These are phyloP conservation scores for Thunnus albacares DNA, from an alignment of 2,797 vertebrate species.

Conservation along the genomic window DNA sequence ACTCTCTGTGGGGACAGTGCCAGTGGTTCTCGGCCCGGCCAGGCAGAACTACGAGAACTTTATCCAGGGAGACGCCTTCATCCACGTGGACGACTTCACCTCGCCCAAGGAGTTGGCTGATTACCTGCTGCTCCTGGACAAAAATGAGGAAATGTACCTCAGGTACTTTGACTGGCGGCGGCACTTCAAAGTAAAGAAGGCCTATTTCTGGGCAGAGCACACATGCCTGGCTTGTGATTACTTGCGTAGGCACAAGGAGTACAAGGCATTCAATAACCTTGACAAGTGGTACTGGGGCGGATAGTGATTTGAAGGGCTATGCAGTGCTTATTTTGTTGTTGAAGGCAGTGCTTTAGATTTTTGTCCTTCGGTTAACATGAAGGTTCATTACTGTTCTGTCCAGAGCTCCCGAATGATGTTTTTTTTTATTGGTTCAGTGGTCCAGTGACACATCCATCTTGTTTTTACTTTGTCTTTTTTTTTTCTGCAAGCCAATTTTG, in stretches of 20 bases:
- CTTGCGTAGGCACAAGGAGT: constrained; percentile 94
- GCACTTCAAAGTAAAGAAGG: constrained; percentile 95
- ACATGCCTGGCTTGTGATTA: constrained; percentile 97
- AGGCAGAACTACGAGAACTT: constrained; percentile 98
- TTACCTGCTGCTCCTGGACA: constrained; percentile 95
- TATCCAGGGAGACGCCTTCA: constrained; percentile 96
- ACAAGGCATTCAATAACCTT: constrained; percentile 94
- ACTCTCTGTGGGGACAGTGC: constrained; percentile 94
- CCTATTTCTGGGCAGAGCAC: constrained; percentile 97
- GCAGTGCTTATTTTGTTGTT: constrained; percentile 55
- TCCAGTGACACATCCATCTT: constrained; percentile 53
- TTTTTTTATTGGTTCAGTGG: constrained; percentile 53
- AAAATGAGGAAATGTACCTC: constrained; percentile 95
- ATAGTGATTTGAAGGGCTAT: constrained; percentile 62
- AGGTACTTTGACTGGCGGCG: constrained; percentile 97
- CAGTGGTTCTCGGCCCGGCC: constrained; percentile 93
- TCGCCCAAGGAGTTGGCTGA: constrained; percentile 96
- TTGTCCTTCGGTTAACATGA: constrained; percentile 57
- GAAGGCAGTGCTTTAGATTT: constrained; percentile 69
- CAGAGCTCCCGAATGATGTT: constrained; percentile 42
- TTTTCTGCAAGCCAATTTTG: constrained; percentile 55
- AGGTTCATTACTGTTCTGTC: constrained; percentile 57
- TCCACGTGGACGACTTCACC: constrained; percentile 96
- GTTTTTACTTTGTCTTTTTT: constrained; percentile 25
- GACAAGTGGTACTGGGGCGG: constrained; percentile 99